Conservation (phyloP, 2,888 invertebrate species). For the Lycia hirtaria region DNA sequence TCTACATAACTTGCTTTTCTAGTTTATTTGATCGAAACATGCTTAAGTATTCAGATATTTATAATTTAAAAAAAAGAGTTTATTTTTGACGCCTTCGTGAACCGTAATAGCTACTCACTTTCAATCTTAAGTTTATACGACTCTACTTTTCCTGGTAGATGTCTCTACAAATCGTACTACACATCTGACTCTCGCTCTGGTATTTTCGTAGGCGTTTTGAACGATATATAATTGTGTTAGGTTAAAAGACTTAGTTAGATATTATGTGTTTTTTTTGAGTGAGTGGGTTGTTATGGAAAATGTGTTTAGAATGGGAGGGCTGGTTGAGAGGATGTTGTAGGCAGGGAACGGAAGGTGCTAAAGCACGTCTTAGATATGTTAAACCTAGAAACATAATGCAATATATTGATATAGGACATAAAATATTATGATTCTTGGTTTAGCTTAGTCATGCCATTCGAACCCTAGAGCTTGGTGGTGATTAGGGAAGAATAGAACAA, state of each 20-base stretch:
- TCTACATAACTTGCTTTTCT: not conserved
- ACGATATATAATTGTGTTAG: too few relatives aligned
- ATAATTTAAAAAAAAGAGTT: not conserved
- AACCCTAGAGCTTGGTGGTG: conserved; percentile 13
- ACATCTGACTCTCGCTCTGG: not conserved
- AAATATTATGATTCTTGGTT: too few relatives aligned
- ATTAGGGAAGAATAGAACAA: not conserved
- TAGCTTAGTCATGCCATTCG: not conserved
- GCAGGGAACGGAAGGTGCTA: too few relatives aligned
- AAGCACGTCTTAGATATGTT: too few relatives aligned
- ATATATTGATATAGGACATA: too few relatives aligned
- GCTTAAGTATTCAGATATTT: not conserved
- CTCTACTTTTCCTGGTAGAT: not conserved
- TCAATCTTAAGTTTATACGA: too few relatives aligned
- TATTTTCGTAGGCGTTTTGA: conserved; percentile 16
- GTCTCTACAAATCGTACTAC: not conserved
- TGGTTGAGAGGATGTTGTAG: not conserved
- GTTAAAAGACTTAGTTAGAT: too few relatives aligned
- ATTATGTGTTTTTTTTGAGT: too few relatives aligned
- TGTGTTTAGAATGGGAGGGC: too few relatives aligned
- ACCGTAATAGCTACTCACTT: not conserved
- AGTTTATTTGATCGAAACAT: not conserved
- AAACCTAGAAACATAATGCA: too few relatives aligned
- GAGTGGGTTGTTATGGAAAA: too few relatives aligned
- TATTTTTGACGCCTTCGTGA: not conserved